Percentiles rank a stretch among this genome's conserved stretches.
Evolutionary conservation across 2,113 vertebrate species (phyloP).

Genomic region (Phoxinus phoxinus): DNA sequence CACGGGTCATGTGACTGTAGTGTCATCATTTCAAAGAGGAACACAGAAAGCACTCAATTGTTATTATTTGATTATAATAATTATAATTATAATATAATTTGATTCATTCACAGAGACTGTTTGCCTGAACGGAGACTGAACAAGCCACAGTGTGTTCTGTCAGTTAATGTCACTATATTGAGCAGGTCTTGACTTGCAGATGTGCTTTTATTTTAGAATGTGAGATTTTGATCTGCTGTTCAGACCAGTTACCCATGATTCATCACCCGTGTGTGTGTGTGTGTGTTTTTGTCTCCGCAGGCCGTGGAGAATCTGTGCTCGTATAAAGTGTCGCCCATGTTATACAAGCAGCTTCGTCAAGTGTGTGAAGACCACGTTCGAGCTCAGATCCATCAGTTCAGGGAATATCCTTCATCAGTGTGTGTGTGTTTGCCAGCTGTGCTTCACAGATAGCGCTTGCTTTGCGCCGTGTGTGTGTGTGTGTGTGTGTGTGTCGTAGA

Average conservation of each 20-base stretch:
- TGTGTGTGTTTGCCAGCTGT: neutral
- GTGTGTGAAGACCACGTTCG: slow-evolving; percentile 99
- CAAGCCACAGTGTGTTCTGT: too few species aligned
- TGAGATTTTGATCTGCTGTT: too few species aligned
- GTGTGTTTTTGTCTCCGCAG: slow-evolving; percentile 69
- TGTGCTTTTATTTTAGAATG: too few species aligned
- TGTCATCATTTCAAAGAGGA: too few species aligned
- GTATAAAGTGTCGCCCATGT: slow-evolving; percentile 96
- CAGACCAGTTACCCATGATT: neutral
- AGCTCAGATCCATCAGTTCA: slow-evolving; percentile 96
- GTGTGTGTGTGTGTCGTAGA: neutral
- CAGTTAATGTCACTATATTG: too few species aligned
- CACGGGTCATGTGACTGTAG: too few species aligned
- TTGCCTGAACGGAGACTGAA: too few species aligned
- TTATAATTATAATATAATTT: too few species aligned
- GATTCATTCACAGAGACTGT: too few species aligned
- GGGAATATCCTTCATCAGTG: slow-evolving; percentile 94
- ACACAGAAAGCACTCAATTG: too few species aligned
- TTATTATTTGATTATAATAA: too few species aligned
- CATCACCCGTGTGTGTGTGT: neutral
- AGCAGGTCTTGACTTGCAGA: too few species aligned
- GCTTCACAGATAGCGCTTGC: neutral
- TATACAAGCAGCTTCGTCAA: slow-evolving; percentile 94
- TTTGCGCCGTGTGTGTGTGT: neutral
- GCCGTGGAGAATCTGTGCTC: slow-evolving; percentile 99